A percentile compares a stretch with the other conserved stretches of the same genome.
These are phyloP conservation scores for Deroplatys truncata DNA, from an alignment of 2,888 invertebrate species.

Conservation along the genomic window DNA sequence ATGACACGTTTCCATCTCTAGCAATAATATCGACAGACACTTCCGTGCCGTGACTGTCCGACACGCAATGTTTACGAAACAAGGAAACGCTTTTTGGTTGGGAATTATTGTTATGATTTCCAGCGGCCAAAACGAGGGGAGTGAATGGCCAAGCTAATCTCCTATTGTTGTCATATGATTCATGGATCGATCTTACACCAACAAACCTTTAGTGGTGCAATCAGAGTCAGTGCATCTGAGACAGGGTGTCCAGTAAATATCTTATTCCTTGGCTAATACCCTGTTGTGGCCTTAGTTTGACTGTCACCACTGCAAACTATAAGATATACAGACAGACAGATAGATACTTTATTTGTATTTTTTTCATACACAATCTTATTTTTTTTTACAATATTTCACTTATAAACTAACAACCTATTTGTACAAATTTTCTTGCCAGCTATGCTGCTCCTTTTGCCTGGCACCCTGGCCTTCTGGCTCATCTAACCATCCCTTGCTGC, in stretches of 20 bases:
- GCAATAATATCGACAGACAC: background rate
- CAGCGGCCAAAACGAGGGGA: background rate
- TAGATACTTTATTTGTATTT: too few species aligned
- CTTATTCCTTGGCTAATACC: background rate
- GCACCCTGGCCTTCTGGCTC: too few species aligned
- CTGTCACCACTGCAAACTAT: background rate
- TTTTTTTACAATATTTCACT: too few species aligned
- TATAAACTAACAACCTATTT: too few species aligned
- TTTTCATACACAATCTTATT: too few species aligned
- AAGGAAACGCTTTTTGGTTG: conserved; percentile 14
- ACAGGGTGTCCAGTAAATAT: background rate
- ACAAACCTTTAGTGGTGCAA: background rate
- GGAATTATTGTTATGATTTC: background rate
- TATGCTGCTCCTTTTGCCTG: too few species aligned
- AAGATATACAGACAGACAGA: too few species aligned
- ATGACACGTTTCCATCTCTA: background rate
- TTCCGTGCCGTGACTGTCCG: background rate
- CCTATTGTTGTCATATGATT: background rate
- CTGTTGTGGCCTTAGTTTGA: background rate
- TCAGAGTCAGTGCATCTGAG: background rate
- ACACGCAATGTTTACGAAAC: conserved; percentile 10
- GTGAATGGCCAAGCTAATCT: background rate
- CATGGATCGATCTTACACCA: background rate
- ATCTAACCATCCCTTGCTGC: too few species aligned
- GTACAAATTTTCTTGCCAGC: too few species aligned